Percentiles rank a stretch among this genome's conserved stretches.
Evolutionary conservation across 2,888 invertebrate genomes (phyloP).

Genomic region (Camptogramma bilineatum): DNA sequence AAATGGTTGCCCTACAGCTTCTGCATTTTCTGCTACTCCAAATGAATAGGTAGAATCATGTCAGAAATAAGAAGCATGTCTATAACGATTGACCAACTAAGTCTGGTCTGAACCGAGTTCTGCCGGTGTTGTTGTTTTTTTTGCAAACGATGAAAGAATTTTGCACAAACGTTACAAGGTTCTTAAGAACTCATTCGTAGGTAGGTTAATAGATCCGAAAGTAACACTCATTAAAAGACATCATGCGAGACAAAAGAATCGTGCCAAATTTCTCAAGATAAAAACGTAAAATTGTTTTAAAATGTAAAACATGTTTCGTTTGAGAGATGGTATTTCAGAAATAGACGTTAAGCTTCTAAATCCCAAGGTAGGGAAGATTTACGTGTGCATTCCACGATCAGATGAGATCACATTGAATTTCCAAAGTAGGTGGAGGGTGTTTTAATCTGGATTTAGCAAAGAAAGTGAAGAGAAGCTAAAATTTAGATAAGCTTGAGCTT

Average conservation of each 20-base stretch:
- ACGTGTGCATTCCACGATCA: constrained; percentile 5
- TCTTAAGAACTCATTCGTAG: background rate
- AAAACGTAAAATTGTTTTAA: constrained; percentile 35
- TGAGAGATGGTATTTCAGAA: constrained; percentile 10
- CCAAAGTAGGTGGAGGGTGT: background rate
- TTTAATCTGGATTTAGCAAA: background rate
- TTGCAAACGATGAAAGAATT: background rate
- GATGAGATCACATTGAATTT: background rate
- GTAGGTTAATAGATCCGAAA: constrained; percentile 13
- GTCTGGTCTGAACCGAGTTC: too few relatives aligned
- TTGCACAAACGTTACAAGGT: background rate
- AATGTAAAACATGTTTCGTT: constrained; percentile 23
- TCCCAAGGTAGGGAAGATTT: constrained; percentile 15
- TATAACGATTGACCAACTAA: too few relatives aligned
- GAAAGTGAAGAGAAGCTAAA: background rate
- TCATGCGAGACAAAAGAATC: constrained; percentile 29
- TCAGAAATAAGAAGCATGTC: too few relatives aligned
- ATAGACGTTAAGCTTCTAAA: constrained; percentile 22
- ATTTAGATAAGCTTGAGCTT: background rate
- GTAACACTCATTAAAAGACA: constrained; percentile 23
- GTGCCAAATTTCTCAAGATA: constrained; percentile 41
- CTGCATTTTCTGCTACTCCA: too few relatives aligned
- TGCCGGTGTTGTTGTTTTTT: too few relatives aligned
- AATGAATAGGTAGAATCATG: too few relatives aligned
- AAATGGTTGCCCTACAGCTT: too few relatives aligned